A percentile compares a stretch with the other conserved stretches of the same genome.
Conservation (phyloP, 64 coral and sea anemone genomes). For the Platygyra sinensis region DNA sequence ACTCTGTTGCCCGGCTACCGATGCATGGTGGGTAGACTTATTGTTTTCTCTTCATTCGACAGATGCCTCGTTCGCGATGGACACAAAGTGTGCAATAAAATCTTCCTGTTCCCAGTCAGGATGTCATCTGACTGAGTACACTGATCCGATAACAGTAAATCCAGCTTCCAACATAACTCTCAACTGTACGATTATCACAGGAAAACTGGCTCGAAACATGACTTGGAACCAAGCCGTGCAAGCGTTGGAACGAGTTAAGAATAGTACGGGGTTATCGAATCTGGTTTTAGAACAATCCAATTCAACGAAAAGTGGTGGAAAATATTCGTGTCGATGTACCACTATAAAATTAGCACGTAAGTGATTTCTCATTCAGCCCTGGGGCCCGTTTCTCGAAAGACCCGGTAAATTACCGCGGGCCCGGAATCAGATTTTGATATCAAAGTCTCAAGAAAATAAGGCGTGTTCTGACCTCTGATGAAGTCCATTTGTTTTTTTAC, state of each 20-base stretch:
- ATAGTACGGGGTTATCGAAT: neutral
- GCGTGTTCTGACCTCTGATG: too few relatives aligned
- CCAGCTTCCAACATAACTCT: neutral
- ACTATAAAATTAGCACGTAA: neutral
- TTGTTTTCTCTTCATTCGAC: neutral
- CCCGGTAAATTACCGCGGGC: too few relatives aligned
- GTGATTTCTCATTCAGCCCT: neutral
- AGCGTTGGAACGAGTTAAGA: neutral
- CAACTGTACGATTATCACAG: neutral
- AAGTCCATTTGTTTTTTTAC: too few relatives aligned
- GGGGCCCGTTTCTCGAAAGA: too few relatives aligned
- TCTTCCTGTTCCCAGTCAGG: neutral
- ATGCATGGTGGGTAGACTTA: neutral
- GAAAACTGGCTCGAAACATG: neutral
- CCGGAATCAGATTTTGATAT: too few relatives aligned
- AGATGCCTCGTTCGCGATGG: neutral
- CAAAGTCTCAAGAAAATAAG: too few relatives aligned
- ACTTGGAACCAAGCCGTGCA: slow-evolving; percentile 14
- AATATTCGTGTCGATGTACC: neutral
- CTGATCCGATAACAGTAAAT: too few relatives aligned
- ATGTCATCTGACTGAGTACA: neutral
- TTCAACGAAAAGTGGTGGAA: neutral
- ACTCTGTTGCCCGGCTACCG: neutral
- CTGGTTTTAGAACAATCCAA: neutral
- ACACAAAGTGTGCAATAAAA: neutral